These are phyloP conservation scores for Bathynomus jamesi DNA, from an alignment of 1,140 invertebrate genomes.

Conservation along the genomic window DNA sequence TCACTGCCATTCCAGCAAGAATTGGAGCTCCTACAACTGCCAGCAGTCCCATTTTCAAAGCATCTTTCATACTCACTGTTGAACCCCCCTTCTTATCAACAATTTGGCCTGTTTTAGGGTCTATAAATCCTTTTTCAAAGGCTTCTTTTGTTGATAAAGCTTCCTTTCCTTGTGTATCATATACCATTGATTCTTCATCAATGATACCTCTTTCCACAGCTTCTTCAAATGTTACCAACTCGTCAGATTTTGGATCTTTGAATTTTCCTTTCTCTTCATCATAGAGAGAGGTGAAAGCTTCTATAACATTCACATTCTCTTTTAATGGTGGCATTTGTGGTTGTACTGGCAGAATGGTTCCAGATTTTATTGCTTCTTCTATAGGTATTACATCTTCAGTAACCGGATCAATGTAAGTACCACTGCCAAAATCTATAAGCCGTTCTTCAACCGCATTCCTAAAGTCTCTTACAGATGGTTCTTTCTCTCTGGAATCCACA, in stretches of 20 bases:
- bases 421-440: slow-evolving; percentile 56
- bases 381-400: slow-evolving; percentile 58
- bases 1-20: slow-evolving; percentile 68
- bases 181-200: slow-evolving; percentile 61
- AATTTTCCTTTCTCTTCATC: slow-evolving; percentile 62
- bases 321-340: slow-evolving; percentile 29
- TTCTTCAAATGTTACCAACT: slow-evolving; percentile 65
- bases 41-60: slow-evolving; percentile 74
- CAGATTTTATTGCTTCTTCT: slow-evolving; percentile 55
- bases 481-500: no score
- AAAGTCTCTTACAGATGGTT: slow-evolving; percentile 44
- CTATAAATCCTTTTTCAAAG: slow-evolving; percentile 62
- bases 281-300: slow-evolving; percentile 48
- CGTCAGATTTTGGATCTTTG: slow-evolving; percentile 50
- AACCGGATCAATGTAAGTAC: slow-evolving; percentile 58
- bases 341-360: slow-evolving; percentile 49
- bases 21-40: slow-evolving; percentile 41
- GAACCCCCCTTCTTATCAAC: slow-evolving; percentile 50
- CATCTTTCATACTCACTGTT: slow-evolving; percentile 56
- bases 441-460: slow-evolving; percentile 57
- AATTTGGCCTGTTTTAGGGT: slow-evolving; percentile 63
- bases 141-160: slow-evolving; percentile 61
- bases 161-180: slow-evolving; percentile 53
- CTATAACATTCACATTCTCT: slow-evolving; percentile 45
- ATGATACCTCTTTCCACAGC: slow-evolving; percentile 63